Conservation (phyloP, 2,113 vertebrate genomes). For the Hemicordylus capensis region DNA sequence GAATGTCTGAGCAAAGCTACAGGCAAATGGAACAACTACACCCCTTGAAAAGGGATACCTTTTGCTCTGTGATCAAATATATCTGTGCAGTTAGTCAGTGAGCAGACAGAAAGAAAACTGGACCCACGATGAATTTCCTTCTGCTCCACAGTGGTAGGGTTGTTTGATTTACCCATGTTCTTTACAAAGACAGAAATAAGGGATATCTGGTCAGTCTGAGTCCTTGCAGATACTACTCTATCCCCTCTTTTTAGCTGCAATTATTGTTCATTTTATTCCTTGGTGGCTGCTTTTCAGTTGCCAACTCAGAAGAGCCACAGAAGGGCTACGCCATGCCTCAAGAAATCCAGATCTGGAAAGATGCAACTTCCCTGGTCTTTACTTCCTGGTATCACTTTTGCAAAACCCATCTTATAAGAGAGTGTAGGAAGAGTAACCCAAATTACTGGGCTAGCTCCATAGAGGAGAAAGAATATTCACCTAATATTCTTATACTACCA, state of each 20-base stretch:
- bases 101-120: not conserved
- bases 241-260: not conserved
- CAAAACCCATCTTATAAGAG: not conserved
- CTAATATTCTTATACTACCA: not conserved
- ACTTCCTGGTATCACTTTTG: not conserved
- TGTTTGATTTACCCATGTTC: not conserved
- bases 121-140: not conserved
- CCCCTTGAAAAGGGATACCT: not conserved
- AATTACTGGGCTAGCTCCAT: not conserved
- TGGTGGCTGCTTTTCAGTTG: no score
- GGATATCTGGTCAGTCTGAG: not conserved
- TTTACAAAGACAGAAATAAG: not conserved
- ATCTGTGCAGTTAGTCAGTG: not conserved
- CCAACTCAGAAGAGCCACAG: no score
- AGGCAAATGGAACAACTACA: not conserved
- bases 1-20: not conserved
- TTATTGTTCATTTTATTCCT: slow-evolving; percentile 6
- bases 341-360: not conserved
- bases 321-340: not conserved
- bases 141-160: not conserved
- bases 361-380: not conserved
- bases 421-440: not conserved
- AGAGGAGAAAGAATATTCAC: not conserved
- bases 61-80: not conserved
- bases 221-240: not conserved